Evolutionary conservation across 1,140 invertebrate genomes (phyloP), one percentile per base, ranked within the genome.

Genomic region (Halesus radiatus): DNA sequence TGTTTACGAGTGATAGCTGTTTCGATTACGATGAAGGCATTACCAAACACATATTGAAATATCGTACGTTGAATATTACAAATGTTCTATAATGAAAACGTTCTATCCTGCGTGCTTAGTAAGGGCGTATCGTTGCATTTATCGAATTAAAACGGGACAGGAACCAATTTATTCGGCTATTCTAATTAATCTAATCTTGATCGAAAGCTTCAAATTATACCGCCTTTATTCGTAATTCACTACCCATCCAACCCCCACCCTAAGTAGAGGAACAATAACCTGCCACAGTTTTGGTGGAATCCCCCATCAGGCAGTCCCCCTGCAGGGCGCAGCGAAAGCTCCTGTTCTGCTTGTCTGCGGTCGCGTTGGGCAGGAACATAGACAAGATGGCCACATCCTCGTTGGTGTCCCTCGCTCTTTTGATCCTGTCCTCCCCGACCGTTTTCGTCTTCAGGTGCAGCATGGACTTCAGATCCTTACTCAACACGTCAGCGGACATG

Each of bases 371-470:
- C 62, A 95, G 87, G 81, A 96, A 94, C 92, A 96, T 96, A 76
- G 94, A 95, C 80, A 96, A 89, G 84, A 96, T 93, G 56, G 95
- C 95, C 54, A 96, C 92, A 89, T 96, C 95, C 87, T 96, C 95
- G 86, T 96, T 94, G 84, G 93, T 93, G 81, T 95, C 94, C 86
- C 93, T 92, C 16, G 95, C 95, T 85, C 92, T 91, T 83, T 91
- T 90, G 84, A 95, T 95, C 85, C 94, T 89, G 13, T 95, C 94
- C 80, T 94, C 93, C 10, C 94, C 94, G 56, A 94, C 92, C 20
- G 92, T 95, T 88, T 94, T 95, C 50, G 93, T 94, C 76, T 92
- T 93, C 85, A 95, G 90, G 86, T 94, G 91, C 80, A 96, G 87
- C 77, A 92, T 91, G 32, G 91, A 93, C 84, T 95, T 94, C 84